Evolutionary conservation across 2,888 invertebrate species (phyloP).

Genomic region (Cremastobaeus sp.): DNA sequence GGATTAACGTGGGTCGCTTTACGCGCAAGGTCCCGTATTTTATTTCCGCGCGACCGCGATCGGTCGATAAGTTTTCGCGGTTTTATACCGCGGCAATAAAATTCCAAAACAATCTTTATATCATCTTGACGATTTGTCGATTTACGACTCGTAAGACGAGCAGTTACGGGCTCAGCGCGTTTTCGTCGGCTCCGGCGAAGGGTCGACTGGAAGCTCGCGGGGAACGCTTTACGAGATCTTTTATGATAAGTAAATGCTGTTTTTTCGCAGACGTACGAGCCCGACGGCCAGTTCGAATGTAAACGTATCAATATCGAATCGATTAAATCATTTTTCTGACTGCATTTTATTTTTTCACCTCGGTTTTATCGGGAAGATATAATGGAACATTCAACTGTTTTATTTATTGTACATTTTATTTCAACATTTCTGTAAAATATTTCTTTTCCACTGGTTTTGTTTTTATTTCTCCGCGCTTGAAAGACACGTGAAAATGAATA

Average conservation of each 20-base stretch:
- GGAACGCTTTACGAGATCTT: constrained; percentile 27
- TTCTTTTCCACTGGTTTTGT: too few relatives aligned
- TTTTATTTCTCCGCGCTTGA: too few relatives aligned
- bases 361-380: too few relatives aligned
- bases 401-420: too few relatives aligned
- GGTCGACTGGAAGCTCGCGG: not conserved
- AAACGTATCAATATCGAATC: not conserved
- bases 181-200: constrained; percentile 20
- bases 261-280: constrained; percentile 1
- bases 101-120: constrained; percentile 49
- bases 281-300: not conserved
- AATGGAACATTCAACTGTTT: too few relatives aligned
- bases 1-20: constrained; percentile 47
- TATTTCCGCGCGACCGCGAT: constrained; percentile 38
- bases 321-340: constrained; percentile 15
- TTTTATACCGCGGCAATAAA: constrained; percentile 50
- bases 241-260: constrained; percentile 21
- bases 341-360: too few relatives aligned
- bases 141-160: constrained; percentile 51
- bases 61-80: constrained; percentile 48
- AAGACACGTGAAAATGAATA: too few relatives aligned
- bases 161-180: constrained; percentile 33
- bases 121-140: constrained; percentile 47
- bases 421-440: too few relatives aligned
- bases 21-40: constrained; percentile 30